Percentiles rank a stretch among this genome's conserved stretches.
These are phyloP conservation scores for Drosophila kanapiae DNA, from an alignment of 1,140 invertebrate species.

Conservation along the genomic window DNA sequence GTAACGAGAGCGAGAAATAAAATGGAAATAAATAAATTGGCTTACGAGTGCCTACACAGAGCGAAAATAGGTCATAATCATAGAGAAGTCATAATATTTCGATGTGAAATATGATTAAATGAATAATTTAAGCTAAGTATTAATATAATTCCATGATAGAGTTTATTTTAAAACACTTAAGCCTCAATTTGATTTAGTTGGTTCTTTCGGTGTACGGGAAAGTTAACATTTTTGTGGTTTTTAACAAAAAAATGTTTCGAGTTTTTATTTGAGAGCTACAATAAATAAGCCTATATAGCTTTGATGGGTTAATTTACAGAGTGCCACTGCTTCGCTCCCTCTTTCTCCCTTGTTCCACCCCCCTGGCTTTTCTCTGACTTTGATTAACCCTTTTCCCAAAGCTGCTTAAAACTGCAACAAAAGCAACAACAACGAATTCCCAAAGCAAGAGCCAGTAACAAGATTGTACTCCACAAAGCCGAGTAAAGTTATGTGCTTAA, in stretches of 20 bases:
- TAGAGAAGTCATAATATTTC: neutral
- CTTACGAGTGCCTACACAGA: neutral
- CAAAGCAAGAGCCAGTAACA: slow-evolving; percentile 60
- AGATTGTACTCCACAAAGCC: slow-evolving; percentile 47
- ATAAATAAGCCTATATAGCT: slow-evolving; percentile 13
- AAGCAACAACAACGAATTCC: slow-evolving; percentile 24
- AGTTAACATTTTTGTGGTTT: slow-evolving; percentile 11
- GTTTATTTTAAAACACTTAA: neutral
- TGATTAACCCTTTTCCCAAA: slow-evolving; percentile 74
- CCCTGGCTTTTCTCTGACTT: slow-evolving; percentile 30
- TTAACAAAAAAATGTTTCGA: slow-evolving; percentile 7
- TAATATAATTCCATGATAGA: neutral
- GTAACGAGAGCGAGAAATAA: slow-evolving; percentile 17
- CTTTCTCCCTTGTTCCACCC: neutral
- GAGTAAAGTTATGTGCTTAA: slow-evolving; percentile 68
- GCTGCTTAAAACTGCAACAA: slow-evolving; percentile 76
- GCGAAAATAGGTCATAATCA: neutral
- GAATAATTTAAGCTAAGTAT: neutral
- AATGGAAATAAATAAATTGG: slow-evolving; percentile 23
- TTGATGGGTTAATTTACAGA: slow-evolving; percentile 48
- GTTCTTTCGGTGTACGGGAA: neutral
- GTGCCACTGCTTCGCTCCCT: slow-evolving; percentile 19
- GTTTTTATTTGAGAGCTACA: slow-evolving; percentile 10
- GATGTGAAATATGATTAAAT: neutral
- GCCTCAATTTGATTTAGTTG: no score